phyloP scores from a whole-genome alignment of 2,888 invertebrate species.

The Petrophora chlorosata region DNA sequence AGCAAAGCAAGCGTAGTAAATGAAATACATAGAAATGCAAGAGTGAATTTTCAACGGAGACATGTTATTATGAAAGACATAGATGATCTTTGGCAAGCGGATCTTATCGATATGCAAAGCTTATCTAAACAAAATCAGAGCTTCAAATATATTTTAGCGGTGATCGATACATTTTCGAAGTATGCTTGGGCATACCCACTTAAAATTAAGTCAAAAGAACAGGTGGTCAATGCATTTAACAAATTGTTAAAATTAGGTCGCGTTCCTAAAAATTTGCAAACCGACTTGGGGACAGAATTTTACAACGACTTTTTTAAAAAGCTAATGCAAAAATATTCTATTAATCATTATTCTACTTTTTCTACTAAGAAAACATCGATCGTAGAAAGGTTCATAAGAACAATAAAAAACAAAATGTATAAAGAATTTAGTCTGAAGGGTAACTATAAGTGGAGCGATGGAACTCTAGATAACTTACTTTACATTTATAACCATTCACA shows the following conservation, averaged over 20 bases:
- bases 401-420: background rate
- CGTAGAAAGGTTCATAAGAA: background rate
- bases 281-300: slow-evolving; percentile 1
- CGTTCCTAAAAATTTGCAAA: background rate
- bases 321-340: background rate
- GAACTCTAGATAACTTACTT: background rate
- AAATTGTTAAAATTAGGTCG: background rate
- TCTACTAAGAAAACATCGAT: slow-evolving; percentile 1
- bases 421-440: background rate
- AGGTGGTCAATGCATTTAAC: background rate
- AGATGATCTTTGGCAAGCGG: slow-evolving; percentile 62
- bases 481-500: background rate
- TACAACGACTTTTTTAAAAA: background rate
- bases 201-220: slow-evolving; percentile 11
- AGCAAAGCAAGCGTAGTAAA: background rate
- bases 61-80: slow-evolving; percentile 49
- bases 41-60: slow-evolving; percentile 52
- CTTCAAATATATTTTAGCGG: slow-evolving; percentile 4
- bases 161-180: slow-evolving; percentile 20
- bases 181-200: slow-evolving; percentile 11
- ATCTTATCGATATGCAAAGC: slow-evolving; percentile 46
- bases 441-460: background rate
- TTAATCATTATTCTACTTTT: background rate
- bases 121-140: slow-evolving; percentile 5
- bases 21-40: slow-evolving; percentile 44